These are phyloP conservation scores for Folsomia candida DNA, from an alignment of 2,888 invertebrate genomes.

Conservation along the genomic window DNA sequence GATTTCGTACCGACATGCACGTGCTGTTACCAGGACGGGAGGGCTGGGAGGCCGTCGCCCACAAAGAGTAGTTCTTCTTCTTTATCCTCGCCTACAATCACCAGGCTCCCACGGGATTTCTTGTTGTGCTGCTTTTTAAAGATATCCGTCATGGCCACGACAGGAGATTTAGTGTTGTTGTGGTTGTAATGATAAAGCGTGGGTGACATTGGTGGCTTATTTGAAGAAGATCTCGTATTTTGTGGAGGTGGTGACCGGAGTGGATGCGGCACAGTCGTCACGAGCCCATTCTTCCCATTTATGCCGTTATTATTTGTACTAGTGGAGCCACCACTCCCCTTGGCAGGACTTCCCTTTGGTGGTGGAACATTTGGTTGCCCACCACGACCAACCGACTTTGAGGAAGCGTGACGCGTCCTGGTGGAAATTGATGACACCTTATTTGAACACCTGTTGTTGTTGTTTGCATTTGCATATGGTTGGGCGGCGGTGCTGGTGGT, in stretches of 20 bases:
- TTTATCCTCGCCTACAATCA: neutral
- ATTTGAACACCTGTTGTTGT: too few species aligned
- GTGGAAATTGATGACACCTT: too few species aligned
- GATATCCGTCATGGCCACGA: constrained; percentile 44
- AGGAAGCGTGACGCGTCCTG: too few species aligned
- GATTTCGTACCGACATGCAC: constrained; percentile 26
- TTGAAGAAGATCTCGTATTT: too few species aligned
- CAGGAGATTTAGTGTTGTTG: constrained; percentile 19
- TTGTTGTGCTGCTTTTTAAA: constrained; percentile 30
- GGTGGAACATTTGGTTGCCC: too few species aligned
- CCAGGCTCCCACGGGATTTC: constrained; percentile 31
- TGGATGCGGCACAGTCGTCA: too few species aligned
- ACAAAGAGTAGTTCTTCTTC: constrained; percentile 43
- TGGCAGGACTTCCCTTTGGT: too few species aligned
- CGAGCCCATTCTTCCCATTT: neutral
- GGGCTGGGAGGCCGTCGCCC: constrained; percentile 44
- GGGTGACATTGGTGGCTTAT: neutral
- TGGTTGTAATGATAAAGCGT: neutral
- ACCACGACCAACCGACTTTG: too few species aligned
- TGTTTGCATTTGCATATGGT: too few species aligned
- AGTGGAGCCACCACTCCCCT: too few species aligned
- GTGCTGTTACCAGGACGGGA: constrained; percentile 37
- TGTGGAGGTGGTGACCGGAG: too few species aligned
- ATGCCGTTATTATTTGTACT: too few species aligned
- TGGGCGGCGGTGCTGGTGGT: constrained; percentile 13